These are phyloP conservation scores for Romanogobio albipinnatus DNA, from an alignment of 2,113 vertebrate species.

Conservation along the genomic window DNA sequence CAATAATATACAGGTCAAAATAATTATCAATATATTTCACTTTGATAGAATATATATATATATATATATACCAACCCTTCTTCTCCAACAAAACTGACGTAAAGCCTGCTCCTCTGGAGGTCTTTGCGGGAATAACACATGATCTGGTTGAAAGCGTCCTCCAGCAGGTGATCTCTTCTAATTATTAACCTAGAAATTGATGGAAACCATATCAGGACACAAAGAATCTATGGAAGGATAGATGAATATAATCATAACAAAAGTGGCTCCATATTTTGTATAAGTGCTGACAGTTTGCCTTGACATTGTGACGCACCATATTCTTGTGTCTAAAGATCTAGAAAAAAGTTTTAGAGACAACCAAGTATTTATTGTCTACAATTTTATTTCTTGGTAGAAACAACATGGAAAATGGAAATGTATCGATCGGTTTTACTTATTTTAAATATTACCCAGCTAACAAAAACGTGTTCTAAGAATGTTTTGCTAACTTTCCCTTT, in stretches of 20 bases:
- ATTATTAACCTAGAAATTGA: constrained; percentile 87
- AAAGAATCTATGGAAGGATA: background rate
- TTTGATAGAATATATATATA: background rate
- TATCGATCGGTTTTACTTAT: background rate
- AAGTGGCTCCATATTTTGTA: background rate
- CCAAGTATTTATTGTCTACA: background rate
- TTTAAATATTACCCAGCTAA: background rate
- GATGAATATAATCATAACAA: background rate
- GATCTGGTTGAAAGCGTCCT: constrained; percentile 99
- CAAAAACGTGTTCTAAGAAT: too few relatives aligned
- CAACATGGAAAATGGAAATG: background rate
- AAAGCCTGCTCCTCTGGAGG: constrained; percentile 96
- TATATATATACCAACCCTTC: constrained; percentile 86
- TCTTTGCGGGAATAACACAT: constrained; percentile 99
- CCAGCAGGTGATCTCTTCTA: constrained; percentile 94
- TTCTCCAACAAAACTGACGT: constrained; percentile 96
- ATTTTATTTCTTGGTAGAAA: background rate
- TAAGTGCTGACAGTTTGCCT: background rate
- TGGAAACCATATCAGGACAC: background rate
- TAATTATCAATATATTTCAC: background rate
- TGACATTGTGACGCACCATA: background rate
- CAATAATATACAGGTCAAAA: background rate
- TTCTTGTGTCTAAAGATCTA: background rate
- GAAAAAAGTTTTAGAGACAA: background rate
- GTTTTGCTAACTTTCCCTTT: too few relatives aligned